phyloP scores from a whole-genome alignment of 2,113 vertebrate species.

The Nettapus auritus region DNA sequence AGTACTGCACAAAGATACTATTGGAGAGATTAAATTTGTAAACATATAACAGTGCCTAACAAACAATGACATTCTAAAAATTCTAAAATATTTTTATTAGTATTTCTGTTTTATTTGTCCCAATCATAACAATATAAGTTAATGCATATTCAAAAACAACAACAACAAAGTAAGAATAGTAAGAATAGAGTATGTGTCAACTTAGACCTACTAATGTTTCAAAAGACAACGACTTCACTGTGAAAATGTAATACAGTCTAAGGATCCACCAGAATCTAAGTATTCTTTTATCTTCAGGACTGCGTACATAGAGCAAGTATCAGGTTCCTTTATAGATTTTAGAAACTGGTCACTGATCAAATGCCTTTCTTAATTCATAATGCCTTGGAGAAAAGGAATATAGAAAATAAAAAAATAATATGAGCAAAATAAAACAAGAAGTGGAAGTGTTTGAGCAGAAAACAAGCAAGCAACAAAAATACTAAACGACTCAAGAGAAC shows the following conservation, averaged over 20 bases:
- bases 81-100: background rate
- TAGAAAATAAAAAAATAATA: no score
- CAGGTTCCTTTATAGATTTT: background rate
- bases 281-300: background rate
- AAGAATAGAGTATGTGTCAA: background rate
- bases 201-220: background rate
- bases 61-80: background rate
- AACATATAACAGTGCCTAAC: background rate
- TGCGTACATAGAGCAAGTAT: background rate
- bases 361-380: background rate
- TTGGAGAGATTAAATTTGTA: background rate
- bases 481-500: no score
- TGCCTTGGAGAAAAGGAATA: rapidly evolving
- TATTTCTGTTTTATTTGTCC: background rate
- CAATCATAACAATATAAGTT: background rate
- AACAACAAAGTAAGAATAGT: no score
- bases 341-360: background rate
- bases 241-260: background rate
- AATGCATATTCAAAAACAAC: background rate
- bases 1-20: background rate
- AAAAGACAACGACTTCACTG: background rate
- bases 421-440: no score
- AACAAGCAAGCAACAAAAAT: no score
- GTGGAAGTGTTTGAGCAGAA: no score
- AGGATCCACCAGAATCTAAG: background rate